Conservation (phyloP, 2,888 invertebrate genomes). For the Diachrysia chrysitis region DNA sequence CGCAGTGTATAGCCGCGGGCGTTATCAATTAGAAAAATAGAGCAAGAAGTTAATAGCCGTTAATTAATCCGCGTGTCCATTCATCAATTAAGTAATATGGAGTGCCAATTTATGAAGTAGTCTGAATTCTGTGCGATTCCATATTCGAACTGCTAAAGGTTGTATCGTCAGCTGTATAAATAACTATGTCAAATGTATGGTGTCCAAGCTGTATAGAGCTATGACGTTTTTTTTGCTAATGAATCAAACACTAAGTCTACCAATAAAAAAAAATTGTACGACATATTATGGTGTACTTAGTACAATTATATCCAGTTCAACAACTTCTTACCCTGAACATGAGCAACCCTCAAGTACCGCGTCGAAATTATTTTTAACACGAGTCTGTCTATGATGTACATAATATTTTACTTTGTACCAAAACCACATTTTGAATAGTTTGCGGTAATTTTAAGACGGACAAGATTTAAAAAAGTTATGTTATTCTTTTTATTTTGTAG, state of each 20-base stretch:
- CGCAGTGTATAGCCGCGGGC: conserved; percentile 29
- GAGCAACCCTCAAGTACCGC: too few relatives aligned
- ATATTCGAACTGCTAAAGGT: conserved; percentile 44
- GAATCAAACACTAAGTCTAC: too few relatives aligned
- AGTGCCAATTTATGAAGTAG: conserved; percentile 53
- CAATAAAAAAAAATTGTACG: too few relatives aligned
- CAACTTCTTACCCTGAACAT: too few relatives aligned
- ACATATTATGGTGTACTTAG: too few relatives aligned
- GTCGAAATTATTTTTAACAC: too few relatives aligned
- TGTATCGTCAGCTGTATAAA: conserved; percentile 43
- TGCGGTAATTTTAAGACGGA: background rate
- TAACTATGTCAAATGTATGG: conserved; percentile 44
- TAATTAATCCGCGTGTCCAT: conserved; percentile 54
- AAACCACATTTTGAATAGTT: background rate
- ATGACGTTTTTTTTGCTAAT: too few relatives aligned
- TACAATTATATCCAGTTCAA: too few relatives aligned
- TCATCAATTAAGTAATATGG: conserved; percentile 56
- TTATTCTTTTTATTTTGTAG: too few relatives aligned
- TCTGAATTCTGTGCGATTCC: conserved; percentile 49
- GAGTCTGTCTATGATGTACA: too few relatives aligned
- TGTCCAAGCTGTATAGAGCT: conserved; percentile 18
- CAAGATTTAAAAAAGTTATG: too few relatives aligned
- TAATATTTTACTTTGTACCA: background rate
- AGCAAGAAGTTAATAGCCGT: conserved; percentile 51
- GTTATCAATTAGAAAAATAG: conserved; percentile 60